phyloP scores from a whole-genome alignment of 2,888 invertebrate species.

The Ganaspis brasiliensis region DNA sequence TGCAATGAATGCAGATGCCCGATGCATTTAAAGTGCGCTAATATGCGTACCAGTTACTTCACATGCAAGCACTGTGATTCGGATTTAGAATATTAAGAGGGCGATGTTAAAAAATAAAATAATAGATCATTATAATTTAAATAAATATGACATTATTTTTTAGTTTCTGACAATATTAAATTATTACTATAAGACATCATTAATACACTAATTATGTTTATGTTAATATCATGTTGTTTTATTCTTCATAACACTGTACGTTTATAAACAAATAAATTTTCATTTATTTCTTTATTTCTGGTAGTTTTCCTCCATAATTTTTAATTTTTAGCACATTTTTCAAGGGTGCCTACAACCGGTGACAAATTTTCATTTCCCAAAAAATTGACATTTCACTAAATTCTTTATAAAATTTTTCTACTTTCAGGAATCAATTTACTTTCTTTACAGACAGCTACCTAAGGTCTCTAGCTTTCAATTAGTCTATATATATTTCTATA shows the following conservation, averaged over 20 bases:
- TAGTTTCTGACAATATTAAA: too few relatives aligned
- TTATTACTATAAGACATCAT: background rate
- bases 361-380: background rate
- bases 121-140: too few relatives aligned
- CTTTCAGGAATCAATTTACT: too few relatives aligned
- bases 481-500: too few relatives aligned
- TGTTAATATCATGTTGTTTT: too few relatives aligned
- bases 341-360: background rate
- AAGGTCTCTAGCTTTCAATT: too few relatives aligned
- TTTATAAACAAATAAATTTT: background rate
- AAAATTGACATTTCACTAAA: background rate
- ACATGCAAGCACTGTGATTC: slow-evolving; percentile 15
- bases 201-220: too few relatives aligned
- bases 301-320: slow-evolving; percentile 1
- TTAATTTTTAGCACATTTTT: background rate
- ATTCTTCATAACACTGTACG: too few relatives aligned
- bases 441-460: too few relatives aligned
- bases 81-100: background rate
- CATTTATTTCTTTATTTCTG: background rate
- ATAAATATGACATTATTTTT: background rate
- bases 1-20: slow-evolving; percentile 8
- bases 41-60: background rate
- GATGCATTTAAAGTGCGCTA: slow-evolving; percentile 19
- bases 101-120: too few relatives aligned
- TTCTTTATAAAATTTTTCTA: too few relatives aligned